Base-by-base conservation (phyloP, 2,888 invertebrate genomes). In the Portevinia maculata region DNA sequence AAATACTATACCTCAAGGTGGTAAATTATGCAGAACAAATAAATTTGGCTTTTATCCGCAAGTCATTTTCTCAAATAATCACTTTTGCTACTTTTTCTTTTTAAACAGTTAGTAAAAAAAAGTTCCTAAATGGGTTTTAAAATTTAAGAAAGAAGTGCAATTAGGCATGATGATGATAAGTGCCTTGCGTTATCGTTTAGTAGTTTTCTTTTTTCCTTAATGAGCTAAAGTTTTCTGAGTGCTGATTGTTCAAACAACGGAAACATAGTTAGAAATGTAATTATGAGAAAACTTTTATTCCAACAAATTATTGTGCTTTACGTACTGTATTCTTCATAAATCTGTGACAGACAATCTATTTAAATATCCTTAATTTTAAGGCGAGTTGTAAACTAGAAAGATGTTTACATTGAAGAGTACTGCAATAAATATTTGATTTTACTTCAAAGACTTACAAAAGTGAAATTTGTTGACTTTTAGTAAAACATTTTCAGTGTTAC, bases 161-260 rank as follows among this genome's bases (percentile, higher is more conserved):
- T 70, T 70, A 70, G 34, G 37, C 13, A 41, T 21, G 59, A 50
- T 67, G 15, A 55, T 55, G 24, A 44, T 50, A 70, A 39, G 59
- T 50, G 39, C 30, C 17, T 28, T 39, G 39, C 30, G 13, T 50
- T 70, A 57, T 70, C 57, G 13, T 57, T 32, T 24, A 13, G 28
- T 39, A 37, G 15, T 2, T n/a, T 15, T 39, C 19, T 44, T 37
- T 28, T 64, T 39, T 37, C 28, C 15, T 57, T 69, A 69, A 69
- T 55, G 70, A 70, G 69, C 34, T 70, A 13, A 15, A 30, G 30
- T 21, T 57, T 59, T 59, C 24, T 39, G n/a, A 37, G 55, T 41
- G 19, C 24, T 50, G 53, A 69, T 50, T 69, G 41, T 32, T 17
- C 69, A 69, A 69, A 57, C 46, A 17, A 46, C 1, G 46, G n/a